Base-by-base conservation (phyloP, 1,140 invertebrate species). In the Drosophila serrata region DNA sequence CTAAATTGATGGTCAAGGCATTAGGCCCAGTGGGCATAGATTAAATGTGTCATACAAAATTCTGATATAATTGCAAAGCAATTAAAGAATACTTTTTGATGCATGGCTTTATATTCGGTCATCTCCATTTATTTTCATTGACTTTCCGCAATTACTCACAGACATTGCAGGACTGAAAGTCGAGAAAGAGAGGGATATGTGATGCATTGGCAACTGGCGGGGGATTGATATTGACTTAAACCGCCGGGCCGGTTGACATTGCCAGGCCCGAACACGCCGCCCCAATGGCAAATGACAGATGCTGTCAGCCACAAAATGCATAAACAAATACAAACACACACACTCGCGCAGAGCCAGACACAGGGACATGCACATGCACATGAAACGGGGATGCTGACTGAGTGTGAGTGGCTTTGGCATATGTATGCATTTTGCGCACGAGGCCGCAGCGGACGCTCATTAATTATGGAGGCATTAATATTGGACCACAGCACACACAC, bases 231-330 rank as follows among this genome's bases (percentile, higher is more conserved):
- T 80, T 84, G 81, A 77, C 75, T 84, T 76, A 81, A 77, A 62
- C 31, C 77, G 73, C 58, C 53, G 67, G 76, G 33, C 40, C 81
- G 82, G 76, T 82, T 84, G 81, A 84, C 81, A 82, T 82, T 75
- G 42, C 56, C 57, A 63, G 60, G 31, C 42, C 75, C 65, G 19
- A 55, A 29, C 46, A 45, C 53, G 35, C 46, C 67, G 65, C 22
- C 43, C 58, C 74, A 75, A 90, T 88, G 85, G 85, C 86, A 85
- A 90, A 65, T 90, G 86, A 90, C 85, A 90, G 85, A 90, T 90
- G 85, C 85, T 90, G 85, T 90, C 85, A 90, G 68, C 85, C 84
- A 84, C 84, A 88, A 90, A 77, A 81, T 76, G 78, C 63, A 82
- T 76, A 85, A 65, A 72, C 80, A 82, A 81, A 87, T 62, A 81